Percentiles rank a stretch among this genome's conserved stretches.
phyloP scores from a whole-genome alignment of 2,113 vertebrate species.

The Bujurquina vittata region DNA sequence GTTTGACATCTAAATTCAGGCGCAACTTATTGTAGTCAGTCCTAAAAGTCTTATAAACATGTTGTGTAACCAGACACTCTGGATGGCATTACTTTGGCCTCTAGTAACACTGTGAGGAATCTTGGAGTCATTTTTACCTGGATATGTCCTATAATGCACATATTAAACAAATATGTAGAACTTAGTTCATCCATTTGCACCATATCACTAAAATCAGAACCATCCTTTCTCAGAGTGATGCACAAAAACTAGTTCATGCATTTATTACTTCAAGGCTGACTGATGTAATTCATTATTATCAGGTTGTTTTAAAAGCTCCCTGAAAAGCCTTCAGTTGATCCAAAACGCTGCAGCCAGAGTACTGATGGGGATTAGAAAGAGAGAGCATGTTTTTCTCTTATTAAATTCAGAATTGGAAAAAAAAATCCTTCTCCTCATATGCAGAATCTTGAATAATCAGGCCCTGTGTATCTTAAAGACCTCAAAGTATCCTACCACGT shows the following conservation, averaged over 20 bases:
- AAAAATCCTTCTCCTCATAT: too few species aligned
- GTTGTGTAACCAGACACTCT: neutral
- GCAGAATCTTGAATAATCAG: too few species aligned
- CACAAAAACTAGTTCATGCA: neutral
- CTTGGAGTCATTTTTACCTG: neutral
- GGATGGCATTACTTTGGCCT: neutral
- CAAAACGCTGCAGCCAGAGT: too few species aligned
- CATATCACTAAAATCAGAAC: neutral
- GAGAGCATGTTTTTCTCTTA: too few species aligned
- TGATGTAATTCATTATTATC: neutral
- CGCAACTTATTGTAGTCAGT: neutral
- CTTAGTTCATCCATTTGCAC: neutral
- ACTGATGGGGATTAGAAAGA: too few species aligned
- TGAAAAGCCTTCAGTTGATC: too few species aligned
- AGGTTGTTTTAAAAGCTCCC: too few species aligned
- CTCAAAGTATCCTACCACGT: too few species aligned
- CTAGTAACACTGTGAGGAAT: neutral
- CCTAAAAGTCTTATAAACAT: neutral
- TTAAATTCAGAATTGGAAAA: too few species aligned
- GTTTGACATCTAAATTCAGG: neutral
- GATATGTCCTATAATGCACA: neutral
- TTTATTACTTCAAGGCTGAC: neutral
- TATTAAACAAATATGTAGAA: neutral
- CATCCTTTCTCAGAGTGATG: neutral
- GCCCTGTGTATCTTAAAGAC: too few species aligned